Evolutionary conservation across 1,140 invertebrate species (phyloP).

Genomic region (Pseudachorutes palmiensis): DNA sequence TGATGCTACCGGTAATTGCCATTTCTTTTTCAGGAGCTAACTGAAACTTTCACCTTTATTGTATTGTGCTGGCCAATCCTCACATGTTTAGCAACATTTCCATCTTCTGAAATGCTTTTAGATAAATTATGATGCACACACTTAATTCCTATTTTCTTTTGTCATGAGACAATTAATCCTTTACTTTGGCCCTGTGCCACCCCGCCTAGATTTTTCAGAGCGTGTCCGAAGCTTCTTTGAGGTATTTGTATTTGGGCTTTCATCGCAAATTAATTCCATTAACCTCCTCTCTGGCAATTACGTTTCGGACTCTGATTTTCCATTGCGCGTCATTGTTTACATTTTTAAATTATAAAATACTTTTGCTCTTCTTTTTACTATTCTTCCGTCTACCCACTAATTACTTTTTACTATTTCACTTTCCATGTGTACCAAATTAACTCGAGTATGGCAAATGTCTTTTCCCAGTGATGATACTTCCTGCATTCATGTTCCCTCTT

Average conservation of each 20-base stretch:
- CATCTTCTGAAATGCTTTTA: too few relatives aligned
- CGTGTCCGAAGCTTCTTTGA: neutral
- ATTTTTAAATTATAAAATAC: too few relatives aligned
- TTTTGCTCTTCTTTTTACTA: constrained; percentile 3
- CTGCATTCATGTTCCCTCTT: neutral
- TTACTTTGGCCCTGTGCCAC: neutral
- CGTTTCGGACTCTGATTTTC: too few relatives aligned
- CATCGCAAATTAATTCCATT: neutral
- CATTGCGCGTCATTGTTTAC: too few relatives aligned
- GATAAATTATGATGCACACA: too few relatives aligned
- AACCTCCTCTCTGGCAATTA: too few relatives aligned
- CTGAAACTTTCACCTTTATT: too few relatives aligned
- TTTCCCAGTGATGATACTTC: too few relatives aligned
- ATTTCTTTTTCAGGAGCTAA: neutral
- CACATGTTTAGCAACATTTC: too few relatives aligned
- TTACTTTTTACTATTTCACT: neutral
- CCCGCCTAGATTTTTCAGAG: neutral
- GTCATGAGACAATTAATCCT: too few relatives aligned
- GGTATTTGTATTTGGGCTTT: neutral
- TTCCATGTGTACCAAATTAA: neutral
- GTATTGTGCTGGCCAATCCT: too few relatives aligned
- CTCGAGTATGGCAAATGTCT: neutral
- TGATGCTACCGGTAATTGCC: neutral
- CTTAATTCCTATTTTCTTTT: too few relatives aligned
- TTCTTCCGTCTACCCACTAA: neutral